Evolutionary conservation across 2,113 vertebrate genomes (phyloP).

Genomic region (Ceyx melanurus): DNA sequence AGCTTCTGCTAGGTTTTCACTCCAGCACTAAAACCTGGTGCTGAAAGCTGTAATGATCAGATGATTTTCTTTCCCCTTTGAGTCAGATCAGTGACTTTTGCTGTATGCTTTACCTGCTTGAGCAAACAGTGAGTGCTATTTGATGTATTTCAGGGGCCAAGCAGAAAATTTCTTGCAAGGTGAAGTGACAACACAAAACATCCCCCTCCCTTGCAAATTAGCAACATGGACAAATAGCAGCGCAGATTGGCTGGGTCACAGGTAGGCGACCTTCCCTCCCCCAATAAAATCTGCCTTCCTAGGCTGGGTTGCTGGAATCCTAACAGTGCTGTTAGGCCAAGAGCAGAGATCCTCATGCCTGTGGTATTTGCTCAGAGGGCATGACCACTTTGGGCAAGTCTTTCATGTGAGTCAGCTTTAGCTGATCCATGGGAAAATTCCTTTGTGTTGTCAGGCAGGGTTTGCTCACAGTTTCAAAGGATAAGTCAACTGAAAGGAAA

Average conservation of each 20-base stretch:
- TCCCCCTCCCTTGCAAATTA: slow-evolving; percentile 39
- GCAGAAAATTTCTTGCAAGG: slow-evolving; percentile 59
- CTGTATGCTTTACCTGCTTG: slow-evolving; percentile 65
- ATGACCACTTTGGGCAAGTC: slow-evolving; percentile 82
- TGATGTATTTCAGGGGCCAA: background rate
- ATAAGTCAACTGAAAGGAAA: slow-evolving; percentile 72
- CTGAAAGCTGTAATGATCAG: slow-evolving; percentile 22
- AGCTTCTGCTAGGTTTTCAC: slow-evolving; percentile 12
- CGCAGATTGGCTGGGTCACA: slow-evolving; percentile 64
- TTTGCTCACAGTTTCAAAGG: slow-evolving; percentile 75
- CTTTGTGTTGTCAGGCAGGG: slow-evolving; percentile 82
- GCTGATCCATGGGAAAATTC: slow-evolving; percentile 85
- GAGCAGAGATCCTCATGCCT: slow-evolving; percentile 78
- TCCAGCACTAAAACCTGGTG: background rate
- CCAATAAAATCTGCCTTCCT: slow-evolving; percentile 61
- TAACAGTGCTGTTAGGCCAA: slow-evolving; percentile 69
- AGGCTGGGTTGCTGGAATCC: slow-evolving; percentile 68
- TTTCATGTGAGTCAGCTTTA: slow-evolving; percentile 85
- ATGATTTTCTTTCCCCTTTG: slow-evolving; percentile 9
- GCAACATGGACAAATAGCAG: slow-evolving; percentile 60
- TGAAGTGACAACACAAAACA: slow-evolving; percentile 60
- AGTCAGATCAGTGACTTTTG: slow-evolving; percentile 9
- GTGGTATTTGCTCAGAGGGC: slow-evolving; percentile 83
- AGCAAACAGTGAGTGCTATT: slow-evolving; percentile 62
- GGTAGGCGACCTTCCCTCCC: slow-evolving; percentile 41